phyloP scores from a whole-genome alignment of 2,888 invertebrate species.

The Drosophila recens region DNA sequence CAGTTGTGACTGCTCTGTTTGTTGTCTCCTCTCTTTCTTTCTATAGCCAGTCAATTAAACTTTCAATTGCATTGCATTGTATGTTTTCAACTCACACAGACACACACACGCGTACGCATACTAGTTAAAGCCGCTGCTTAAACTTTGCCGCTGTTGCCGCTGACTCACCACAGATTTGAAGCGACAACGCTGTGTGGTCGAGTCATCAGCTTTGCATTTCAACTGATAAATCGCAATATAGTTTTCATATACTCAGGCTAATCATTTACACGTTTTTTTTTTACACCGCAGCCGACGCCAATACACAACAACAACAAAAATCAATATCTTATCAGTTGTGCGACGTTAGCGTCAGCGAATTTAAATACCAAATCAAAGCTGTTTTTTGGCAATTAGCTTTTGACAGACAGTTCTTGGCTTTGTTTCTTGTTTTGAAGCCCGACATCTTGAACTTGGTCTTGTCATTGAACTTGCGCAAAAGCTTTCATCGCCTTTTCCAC shows the following conservation, averaged over 20 bases:
- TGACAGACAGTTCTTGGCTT: slow-evolving; percentile 10
- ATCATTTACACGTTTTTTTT: slow-evolving; percentile 38
- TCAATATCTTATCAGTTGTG: slow-evolving; percentile 71
- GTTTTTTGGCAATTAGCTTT: slow-evolving; percentile 20
- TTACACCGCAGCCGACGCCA: slow-evolving; percentile 1
- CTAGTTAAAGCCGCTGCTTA: slow-evolving; percentile 25
- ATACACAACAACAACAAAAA: slow-evolving; percentile 39
- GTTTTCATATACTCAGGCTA: slow-evolving; percentile 7
- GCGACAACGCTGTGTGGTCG: slow-evolving; percentile 1
- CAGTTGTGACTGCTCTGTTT: slow-evolving; percentile 8
- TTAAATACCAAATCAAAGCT: slow-evolving; percentile 16
- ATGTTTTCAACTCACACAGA: slow-evolving; percentile 13
- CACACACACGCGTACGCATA: slow-evolving; percentile 16
- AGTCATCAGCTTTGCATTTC: slow-evolving; percentile 36
- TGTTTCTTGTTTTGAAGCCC: slow-evolving; percentile 30
- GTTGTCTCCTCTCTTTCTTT: slow-evolving; percentile 23
- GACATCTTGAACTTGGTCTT: slow-evolving; percentile 40
- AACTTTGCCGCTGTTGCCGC: slow-evolving; percentile 22
- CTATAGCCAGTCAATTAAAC: slow-evolving; percentile 52
- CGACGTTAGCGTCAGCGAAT: slow-evolving; percentile 18
- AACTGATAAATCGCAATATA: slow-evolving; percentile 39
- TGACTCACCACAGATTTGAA: slow-evolving; percentile 57
- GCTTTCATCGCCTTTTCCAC: slow-evolving; percentile 30
- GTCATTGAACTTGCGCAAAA: slow-evolving; percentile 45
- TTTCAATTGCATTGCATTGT: slow-evolving; percentile 46